Conservation (phyloP, 2,113 vertebrate species). For the Athene cunicularia region DNA sequence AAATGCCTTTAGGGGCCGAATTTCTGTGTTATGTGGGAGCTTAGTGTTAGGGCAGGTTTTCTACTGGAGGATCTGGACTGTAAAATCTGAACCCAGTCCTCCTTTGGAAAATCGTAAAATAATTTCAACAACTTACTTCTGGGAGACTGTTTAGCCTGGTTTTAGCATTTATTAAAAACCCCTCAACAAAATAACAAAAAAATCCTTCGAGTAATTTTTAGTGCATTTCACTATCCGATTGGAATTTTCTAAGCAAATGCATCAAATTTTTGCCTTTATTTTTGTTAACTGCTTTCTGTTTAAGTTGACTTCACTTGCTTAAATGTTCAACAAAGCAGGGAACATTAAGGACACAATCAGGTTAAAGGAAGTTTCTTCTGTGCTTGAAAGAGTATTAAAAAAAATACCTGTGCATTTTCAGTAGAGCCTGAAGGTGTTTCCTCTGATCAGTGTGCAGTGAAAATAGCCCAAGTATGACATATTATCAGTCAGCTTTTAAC, state of each 20-base stretch:
- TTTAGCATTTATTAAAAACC: background rate
- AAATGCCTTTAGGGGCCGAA: background rate
- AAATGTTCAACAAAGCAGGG: background rate
- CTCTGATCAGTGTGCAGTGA: background rate
- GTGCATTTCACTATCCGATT: background rate
- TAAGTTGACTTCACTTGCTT: background rate
- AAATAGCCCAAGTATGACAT: rapidly evolving
- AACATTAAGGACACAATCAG: background rate
- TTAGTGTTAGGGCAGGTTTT: background rate
- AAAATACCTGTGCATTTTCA: background rate
- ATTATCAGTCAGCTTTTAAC: background rate
- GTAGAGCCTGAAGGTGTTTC: background rate
- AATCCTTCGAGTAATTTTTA: background rate
- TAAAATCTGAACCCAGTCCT: background rate
- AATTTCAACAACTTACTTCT: background rate
- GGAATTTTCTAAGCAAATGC: background rate
- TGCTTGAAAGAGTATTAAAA: background rate
- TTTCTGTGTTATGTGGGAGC: background rate
- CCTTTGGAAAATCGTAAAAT: background rate
- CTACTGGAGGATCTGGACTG: background rate
- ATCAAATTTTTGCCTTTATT: background rate
- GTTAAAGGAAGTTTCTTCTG: background rate
- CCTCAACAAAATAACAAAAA: background rate
- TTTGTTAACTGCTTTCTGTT: background rate
- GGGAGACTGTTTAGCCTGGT: background rate